phyloP scores from a whole-genome alignment of 2,113 vertebrate genomes.

The Potamarius usumacintae region DNA sequence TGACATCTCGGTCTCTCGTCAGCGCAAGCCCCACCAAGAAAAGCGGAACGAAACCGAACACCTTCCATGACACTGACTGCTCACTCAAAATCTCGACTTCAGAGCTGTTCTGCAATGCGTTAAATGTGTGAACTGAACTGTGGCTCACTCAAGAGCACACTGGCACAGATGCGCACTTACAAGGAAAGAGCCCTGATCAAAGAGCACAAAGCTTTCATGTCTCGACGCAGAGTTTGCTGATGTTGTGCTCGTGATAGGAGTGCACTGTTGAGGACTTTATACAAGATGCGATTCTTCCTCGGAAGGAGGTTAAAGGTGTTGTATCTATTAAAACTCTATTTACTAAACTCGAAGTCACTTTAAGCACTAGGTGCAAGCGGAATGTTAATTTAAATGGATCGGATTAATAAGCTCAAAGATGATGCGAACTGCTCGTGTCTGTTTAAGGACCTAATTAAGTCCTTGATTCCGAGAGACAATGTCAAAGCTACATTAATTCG shows the following conservation, averaged over 20 bases:
- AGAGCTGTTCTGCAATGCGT: constrained; percentile 23
- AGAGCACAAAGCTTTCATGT: constrained; percentile 24
- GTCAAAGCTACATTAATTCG: constrained; percentile 9
- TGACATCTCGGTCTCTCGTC: neutral
- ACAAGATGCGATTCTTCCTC: neutral
- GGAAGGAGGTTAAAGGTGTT: neutral
- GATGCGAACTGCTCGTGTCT: neutral
- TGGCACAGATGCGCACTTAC: neutral
- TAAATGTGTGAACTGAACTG: constrained; percentile 30
- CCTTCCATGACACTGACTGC: neutral
- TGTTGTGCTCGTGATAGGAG: neutral
- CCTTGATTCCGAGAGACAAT: neutral
- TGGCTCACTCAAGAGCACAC: neutral
- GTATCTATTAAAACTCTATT: neutral
- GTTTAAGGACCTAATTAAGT: constrained; percentile 20
- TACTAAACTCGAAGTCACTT: neutral
- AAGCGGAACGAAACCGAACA: neutral
- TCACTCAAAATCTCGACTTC: neutral
- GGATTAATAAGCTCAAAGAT: constrained; percentile 30
- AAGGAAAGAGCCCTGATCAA: neutral
- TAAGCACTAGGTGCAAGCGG: neutral
- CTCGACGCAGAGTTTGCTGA: neutral
- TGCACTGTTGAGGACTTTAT: neutral
- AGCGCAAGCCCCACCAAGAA: neutral
- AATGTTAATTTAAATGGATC: neutral